Evolutionary conservation across 2,888 invertebrate species (phyloP).

Genomic region (Heliconius cydno): DNA sequence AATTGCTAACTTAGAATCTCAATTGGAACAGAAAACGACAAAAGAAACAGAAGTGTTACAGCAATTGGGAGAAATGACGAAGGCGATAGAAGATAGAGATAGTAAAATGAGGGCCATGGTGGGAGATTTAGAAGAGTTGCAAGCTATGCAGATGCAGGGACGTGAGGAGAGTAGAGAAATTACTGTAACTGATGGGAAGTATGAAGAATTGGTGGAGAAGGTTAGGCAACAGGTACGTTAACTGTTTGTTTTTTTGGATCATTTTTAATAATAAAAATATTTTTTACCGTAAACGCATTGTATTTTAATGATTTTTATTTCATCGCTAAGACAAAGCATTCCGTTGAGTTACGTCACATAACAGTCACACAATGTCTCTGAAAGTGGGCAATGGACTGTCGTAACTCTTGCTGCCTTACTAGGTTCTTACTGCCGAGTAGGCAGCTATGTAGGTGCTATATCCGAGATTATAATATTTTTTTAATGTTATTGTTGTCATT

Average conservation of each 20-base stretch:
- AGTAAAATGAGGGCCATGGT: slow-evolving; percentile 81
- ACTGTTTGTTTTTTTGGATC: background rate
- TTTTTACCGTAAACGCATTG: too few species aligned
- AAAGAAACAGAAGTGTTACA: slow-evolving; percentile 85
- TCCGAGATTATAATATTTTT: too few species aligned
- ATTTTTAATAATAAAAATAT: too few species aligned
- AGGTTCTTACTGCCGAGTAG: background rate
- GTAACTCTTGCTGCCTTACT: background rate
- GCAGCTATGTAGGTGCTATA: too few species aligned
- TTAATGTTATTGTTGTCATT: too few species aligned
- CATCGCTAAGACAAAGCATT: too few species aligned
- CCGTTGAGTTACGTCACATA: too few species aligned
- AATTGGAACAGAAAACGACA: slow-evolving; percentile 86
- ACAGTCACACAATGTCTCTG: too few species aligned
- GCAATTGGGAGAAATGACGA: slow-evolving; percentile 83
- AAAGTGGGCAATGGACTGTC: background rate
- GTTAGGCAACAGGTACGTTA: slow-evolving; percentile 70
- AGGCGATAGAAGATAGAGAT: slow-evolving; percentile 82
- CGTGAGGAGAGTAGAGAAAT: slow-evolving; percentile 53
- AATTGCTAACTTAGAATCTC: slow-evolving; percentile 89
- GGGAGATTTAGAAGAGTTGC: slow-evolving; percentile 80
- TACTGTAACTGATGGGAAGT: slow-evolving; percentile 59
- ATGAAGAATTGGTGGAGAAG: slow-evolving; percentile 61
- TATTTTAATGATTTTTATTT: too few species aligned
- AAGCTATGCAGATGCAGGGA: slow-evolving; percentile 53